Base-by-base conservation (phyloP, 2,888 invertebrate genomes). In the Acanthosoma haemorrhoidale region DNA sequence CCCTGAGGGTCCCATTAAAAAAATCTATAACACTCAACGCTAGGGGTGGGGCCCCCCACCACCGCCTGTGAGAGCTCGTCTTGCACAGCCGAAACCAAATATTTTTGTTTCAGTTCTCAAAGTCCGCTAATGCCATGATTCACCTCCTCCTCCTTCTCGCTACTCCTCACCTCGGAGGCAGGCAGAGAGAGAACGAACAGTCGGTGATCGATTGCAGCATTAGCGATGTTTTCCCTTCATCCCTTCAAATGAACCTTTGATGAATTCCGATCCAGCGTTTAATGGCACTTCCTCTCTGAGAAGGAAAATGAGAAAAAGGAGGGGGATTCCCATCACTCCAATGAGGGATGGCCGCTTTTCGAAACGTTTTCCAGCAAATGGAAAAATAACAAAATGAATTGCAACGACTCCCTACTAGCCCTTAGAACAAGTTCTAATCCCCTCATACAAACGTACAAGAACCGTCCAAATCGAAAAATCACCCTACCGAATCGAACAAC, bases 11-110 rank as follows among this genome's bases (percentile, higher is more conserved):
- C 39, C 64, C 64, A 64, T 64, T 64, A 64, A 64, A 64, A 64
- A 64, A 64, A 64, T 64, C 64, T 64, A 64, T 64, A 64, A 64
- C 39, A 64, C 64, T 64, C 64, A 64, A 25, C 51, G 25, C n/a
- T 29, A 3, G 39, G 64, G 64, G 64, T 64, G 41, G 39, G 64
- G 64, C 39, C 64, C 16, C 63, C 64, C 64, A 38, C 64, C 36
- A 11, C 64, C 31, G 25, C 64, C n/a, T n/a, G n/a, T n/a, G n/a
- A n/a, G n/a, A n/a, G n/a, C n/a, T 21, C 21, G 25, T 31, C 15
- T 31, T 15, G n/a, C 16, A 6, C 15, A 58, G 31, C n/a, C 64
- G 4, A 64, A 64, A 41, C 64, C 64, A 64, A 64, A 64, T 64
- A 64, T 64, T 64, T 64, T 64, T 41, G 64, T 64, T 64, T 64